phyloP scores from a whole-genome alignment of 1,140 invertebrate species.

The Potamilus streckersoni region DNA sequence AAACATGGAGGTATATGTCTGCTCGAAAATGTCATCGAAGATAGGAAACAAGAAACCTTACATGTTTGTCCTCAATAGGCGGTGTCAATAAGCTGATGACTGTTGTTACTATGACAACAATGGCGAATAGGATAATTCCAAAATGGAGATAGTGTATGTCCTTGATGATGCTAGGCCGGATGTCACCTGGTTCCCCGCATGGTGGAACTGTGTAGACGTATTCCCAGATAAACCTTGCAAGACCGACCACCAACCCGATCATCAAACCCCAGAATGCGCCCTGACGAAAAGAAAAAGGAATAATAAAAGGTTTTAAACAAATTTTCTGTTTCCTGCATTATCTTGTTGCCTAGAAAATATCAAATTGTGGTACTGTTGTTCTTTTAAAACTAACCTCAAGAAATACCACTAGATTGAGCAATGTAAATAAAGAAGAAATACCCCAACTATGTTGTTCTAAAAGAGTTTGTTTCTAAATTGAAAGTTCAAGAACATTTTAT shows the following conservation, averaged over 20 bases:
- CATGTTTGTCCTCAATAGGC: constrained; percentile 60
- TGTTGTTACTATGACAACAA: constrained; percentile 54
- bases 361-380: too few species aligned
- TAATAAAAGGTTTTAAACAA: too few species aligned
- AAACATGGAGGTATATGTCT: too few species aligned
- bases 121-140: constrained; percentile 65
- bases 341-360: too few species aligned
- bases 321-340: too few species aligned
- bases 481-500: too few species aligned
- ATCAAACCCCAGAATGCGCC: constrained; percentile 74
- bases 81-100: constrained; percentile 63
- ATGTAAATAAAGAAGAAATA: too few species aligned
- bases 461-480: too few species aligned
- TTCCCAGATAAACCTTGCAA: constrained; percentile 67
- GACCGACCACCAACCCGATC: constrained; percentile 69
- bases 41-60: constrained; percentile 46
- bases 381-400: too few species aligned
- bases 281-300: constrained; percentile 37
- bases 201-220: constrained; percentile 57
- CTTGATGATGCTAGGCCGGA: constrained; percentile 58
- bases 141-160: constrained; percentile 69
- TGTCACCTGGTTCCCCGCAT: constrained; percentile 53
- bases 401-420: too few species aligned
- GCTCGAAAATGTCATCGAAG: too few species aligned
- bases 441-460: too few species aligned